Conservation (phyloP, 2,888 invertebrate species). For the Calameuta pallipes region DNA sequence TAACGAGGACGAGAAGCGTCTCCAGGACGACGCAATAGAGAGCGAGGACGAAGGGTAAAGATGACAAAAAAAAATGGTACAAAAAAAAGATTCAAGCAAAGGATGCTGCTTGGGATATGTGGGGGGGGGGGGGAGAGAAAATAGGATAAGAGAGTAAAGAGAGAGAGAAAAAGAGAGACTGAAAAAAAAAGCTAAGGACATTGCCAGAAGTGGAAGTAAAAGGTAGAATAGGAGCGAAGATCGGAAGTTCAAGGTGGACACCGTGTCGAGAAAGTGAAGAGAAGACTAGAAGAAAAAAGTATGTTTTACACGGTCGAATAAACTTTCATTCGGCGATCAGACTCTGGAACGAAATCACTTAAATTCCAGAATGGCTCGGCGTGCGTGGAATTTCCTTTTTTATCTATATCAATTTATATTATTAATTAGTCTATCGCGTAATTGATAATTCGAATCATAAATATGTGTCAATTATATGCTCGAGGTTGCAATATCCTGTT, state of each 20-base stretch:
- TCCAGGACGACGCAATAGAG: not conserved
- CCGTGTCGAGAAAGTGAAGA: not conserved
- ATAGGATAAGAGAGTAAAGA: not conserved
- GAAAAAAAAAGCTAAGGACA: not conserved
- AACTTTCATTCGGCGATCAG: not conserved
- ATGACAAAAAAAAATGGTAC: not conserved
- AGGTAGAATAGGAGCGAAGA: not conserved
- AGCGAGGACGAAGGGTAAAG: not conserved
- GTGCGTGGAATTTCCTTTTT: not conserved
- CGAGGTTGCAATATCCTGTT: not conserved
- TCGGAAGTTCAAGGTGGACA: conserved; percentile 3
- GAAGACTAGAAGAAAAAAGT: not conserved
- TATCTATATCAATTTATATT: not conserved
- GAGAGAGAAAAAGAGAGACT: not conserved
- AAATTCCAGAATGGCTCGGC: not conserved
- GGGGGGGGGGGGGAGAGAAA: not conserved
- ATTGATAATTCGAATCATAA: not conserved
- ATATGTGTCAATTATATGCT: not conserved
- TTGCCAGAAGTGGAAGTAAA: not conserved
- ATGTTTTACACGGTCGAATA: not conserved
- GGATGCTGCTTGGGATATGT: not conserved
- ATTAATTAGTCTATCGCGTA: not conserved
- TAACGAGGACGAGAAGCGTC: not conserved
- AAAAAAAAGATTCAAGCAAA: not conserved
- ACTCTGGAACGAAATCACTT: not conserved